Conservation (phyloP, 2,113 vertebrate genomes). For the Campylorhamphus procurvoides region DNA sequence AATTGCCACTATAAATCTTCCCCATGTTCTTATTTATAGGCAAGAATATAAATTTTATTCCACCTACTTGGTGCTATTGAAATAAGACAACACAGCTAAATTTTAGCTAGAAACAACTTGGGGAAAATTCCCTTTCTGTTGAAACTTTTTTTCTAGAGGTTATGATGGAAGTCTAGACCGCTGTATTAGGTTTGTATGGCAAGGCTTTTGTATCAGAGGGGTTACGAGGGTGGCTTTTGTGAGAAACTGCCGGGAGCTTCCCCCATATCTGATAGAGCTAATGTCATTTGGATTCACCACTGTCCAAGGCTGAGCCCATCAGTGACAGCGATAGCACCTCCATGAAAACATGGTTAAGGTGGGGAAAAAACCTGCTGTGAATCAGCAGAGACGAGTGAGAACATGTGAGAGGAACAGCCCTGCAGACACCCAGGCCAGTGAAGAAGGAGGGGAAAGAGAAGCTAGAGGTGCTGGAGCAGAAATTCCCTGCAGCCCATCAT, state of each 20-base stretch:
- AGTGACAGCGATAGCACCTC: rapidly evolving
- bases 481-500: not conserved
- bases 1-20: not conserved
- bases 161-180: not conserved
- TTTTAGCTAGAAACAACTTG: not conserved
- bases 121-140: not conserved
- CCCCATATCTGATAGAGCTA: rapidly evolving
- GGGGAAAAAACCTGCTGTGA: not conserved
- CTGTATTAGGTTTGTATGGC: not conserved
- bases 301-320: not conserved
- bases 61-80: not conserved
- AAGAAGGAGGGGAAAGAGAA: not conserved
- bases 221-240: not conserved
- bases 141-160: not conserved
- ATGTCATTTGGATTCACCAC: rapidly evolving
- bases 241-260: not conserved
- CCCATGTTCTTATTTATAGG: not conserved
- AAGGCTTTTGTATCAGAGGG: not conserved
- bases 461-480: not conserved
- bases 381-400: not conserved
- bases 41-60: not conserved
- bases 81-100: not conserved
- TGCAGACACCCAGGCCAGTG: not conserved
- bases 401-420: rapidly evolving
- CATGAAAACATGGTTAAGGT: not conserved